Conservation (phyloP, 2,888 invertebrate genomes). For the Sycophila texana region DNA sequence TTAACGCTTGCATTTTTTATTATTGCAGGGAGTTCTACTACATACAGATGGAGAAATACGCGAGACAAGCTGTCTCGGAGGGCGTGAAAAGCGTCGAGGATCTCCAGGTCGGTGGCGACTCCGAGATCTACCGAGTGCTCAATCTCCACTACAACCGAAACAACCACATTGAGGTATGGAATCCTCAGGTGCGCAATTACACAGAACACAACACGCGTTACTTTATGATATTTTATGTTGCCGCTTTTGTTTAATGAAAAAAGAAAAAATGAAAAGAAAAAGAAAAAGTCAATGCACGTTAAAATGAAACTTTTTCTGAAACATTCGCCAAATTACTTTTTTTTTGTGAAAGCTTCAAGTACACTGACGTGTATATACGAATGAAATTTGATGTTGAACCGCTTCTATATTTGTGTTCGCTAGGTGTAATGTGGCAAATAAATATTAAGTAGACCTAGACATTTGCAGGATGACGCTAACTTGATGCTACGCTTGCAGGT, state of each 20-base stretch:
- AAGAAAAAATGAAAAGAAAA: no score
- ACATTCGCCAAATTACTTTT: not conserved
- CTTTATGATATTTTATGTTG: slow-evolving; percentile 54
- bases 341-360: not conserved
- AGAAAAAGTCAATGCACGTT: not conserved
- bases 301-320: not conserved
- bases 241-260: not conserved
- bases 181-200: slow-evolving; percentile 81
- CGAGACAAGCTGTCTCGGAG: slow-evolving; percentile 97
- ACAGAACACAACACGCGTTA: slow-evolving; percentile 68
- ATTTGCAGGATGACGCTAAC: not conserved
- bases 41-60: slow-evolving; percentile 99
- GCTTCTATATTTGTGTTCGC: slow-evolving; percentile 33
- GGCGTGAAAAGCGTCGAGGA: slow-evolving; percentile 95
- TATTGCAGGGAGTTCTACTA: slow-evolving; percentile 98
- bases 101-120: slow-evolving; percentile 94
- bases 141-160: slow-evolving; percentile 99
- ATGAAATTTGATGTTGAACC: not conserved
- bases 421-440: slow-evolving; percentile 26
- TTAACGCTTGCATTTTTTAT: slow-evolving; percentile 19
- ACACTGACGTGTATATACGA: not conserved
- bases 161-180: slow-evolving; percentile 94
- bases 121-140: slow-evolving; percentile 97
- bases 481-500: slow-evolving; percentile 81
- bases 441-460: not conserved